Percentiles rank a stretch among this genome's conserved stretches.
Evolutionary conservation across 2,888 invertebrate genomes (phyloP).

Genomic region (Petrolisthes manimaculis): DNA sequence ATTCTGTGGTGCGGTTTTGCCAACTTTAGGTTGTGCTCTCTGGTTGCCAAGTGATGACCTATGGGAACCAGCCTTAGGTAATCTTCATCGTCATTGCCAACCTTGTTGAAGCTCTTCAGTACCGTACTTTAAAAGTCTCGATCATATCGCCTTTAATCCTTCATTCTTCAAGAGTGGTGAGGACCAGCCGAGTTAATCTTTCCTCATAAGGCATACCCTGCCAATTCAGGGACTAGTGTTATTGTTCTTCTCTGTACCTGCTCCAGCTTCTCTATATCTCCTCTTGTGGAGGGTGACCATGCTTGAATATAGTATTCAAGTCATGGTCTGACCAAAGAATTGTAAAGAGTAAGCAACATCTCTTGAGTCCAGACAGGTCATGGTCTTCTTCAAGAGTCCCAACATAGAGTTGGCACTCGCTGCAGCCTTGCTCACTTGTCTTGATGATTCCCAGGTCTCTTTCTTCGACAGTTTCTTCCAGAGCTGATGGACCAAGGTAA

Average conservation of each 20-base stretch:
- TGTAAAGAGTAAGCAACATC: not conserved
- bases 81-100: not conserved
- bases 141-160: not conserved
- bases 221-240: not conserved
- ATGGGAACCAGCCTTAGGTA: not conserved
- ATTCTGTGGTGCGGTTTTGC: no score
- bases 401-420: not conserved
- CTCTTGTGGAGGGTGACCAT: not conserved
- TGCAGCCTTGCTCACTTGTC: not conserved
- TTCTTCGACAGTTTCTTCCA: not conserved
- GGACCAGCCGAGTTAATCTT: not conserved
- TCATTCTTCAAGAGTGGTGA: not conserved
- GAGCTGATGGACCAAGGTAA: not conserved
- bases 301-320: not conserved
- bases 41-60: no score
- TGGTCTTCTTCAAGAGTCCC: not conserved
- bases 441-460: constrained; percentile 9
- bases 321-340: not conserved
- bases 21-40: no score
- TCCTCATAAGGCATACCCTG: not conserved
- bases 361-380: not conserved
- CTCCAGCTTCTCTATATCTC: not conserved
- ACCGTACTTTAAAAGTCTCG: not conserved
- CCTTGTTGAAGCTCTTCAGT: not conserved
- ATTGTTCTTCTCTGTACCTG: not conserved